Evolutionary conservation across 1,140 invertebrate genomes (phyloP).

Genomic region (Antheraea pernyi): DNA sequence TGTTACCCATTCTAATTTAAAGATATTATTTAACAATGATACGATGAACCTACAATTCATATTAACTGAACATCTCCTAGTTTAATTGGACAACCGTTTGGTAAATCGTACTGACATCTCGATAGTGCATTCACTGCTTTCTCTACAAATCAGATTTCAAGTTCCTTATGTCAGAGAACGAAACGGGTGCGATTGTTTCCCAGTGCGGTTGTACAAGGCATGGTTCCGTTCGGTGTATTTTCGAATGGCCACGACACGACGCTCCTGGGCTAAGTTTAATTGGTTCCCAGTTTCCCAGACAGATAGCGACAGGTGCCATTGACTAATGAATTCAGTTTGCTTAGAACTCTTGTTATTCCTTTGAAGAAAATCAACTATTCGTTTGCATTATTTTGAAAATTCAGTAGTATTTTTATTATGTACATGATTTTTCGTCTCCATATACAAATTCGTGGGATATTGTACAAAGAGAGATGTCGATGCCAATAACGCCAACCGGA

Average conservation of each 20-base stretch:
- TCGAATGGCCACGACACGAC: conserved; percentile 3
- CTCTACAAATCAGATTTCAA: neutral
- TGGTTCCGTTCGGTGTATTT: conserved; percentile 13
- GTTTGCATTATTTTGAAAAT: conserved; percentile 2
- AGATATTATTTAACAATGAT: too few species aligned
- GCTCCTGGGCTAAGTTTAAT: conserved; percentile 25
- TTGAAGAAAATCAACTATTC: neutral
- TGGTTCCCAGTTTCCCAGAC: conserved; percentile 18
- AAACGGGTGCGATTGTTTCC: conserved; percentile 13
- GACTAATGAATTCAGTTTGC: conserved; percentile 1
- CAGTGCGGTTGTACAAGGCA: conserved; percentile 10
- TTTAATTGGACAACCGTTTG: neutral
- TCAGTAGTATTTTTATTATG: neutral
- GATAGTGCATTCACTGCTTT: neutral
- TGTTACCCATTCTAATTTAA: too few species aligned
- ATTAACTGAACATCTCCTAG: too few species aligned
- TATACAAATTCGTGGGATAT: neutral
- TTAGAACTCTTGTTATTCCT: neutral
- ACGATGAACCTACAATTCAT: too few species aligned
- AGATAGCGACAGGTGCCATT: conserved; percentile 9
- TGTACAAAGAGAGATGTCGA: neutral
- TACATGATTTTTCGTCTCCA: neutral
- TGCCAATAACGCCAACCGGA: conserved; percentile 37
- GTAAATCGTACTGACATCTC: neutral
- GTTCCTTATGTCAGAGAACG: neutral